These are phyloP conservation scores for Acanthacorydalis orientalis DNA, from an alignment of 2,888 invertebrate genomes.

Conservation along the genomic window DNA sequence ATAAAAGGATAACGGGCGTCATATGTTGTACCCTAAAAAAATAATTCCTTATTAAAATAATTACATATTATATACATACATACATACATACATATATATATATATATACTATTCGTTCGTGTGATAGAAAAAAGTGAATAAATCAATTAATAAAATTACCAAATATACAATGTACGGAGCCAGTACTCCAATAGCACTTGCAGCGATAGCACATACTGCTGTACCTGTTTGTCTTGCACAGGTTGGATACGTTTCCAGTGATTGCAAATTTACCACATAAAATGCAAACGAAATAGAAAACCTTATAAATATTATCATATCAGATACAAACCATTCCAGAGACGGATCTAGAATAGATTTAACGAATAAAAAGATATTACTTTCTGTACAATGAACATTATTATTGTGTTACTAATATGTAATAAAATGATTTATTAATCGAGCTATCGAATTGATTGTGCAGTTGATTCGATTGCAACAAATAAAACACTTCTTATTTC, in stretches of 20 bases:
- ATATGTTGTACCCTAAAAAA: conserved; percentile 23
- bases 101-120: background rate
- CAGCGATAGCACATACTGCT: conserved; percentile 37
- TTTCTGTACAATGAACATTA: too few relatives aligned
- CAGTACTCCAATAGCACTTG: conserved; percentile 34
- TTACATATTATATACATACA: too few relatives aligned
- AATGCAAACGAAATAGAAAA: conserved; percentile 35
- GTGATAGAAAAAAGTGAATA: background rate
- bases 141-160: conserved; percentile 29
- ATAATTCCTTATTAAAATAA: background rate
- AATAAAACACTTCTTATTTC: too few relatives aligned
- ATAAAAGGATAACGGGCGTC: conserved; percentile 26
- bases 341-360: too few relatives aligned
- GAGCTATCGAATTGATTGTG: too few relatives aligned
- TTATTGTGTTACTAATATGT: too few relatives aligned
- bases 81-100: too few relatives aligned
- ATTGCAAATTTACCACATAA: conserved; percentile 39
- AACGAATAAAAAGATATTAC: too few relatives aligned
- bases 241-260: conserved; percentile 50
- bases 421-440: too few relatives aligned
- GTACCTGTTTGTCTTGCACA: conserved; percentile 46
- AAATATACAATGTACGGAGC: conserved; percentile 32
- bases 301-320: conserved; percentile 22
- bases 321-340: too few relatives aligned
- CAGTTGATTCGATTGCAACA: too few relatives aligned